phyloP scores from a whole-genome alignment of 1,140 invertebrate genomes.

The Carposina sasakii region DNA sequence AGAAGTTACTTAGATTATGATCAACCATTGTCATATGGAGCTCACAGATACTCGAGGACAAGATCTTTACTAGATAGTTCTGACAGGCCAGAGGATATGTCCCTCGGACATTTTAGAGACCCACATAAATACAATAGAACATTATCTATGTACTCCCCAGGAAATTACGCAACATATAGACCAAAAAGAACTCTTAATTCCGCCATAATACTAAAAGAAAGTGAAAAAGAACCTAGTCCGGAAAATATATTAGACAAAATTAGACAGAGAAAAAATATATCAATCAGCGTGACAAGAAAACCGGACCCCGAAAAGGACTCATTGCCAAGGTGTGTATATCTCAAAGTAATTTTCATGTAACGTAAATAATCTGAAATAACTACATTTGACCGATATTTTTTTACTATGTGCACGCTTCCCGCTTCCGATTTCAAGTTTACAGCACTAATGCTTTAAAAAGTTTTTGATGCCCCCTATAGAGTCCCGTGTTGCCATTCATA shows the following conservation, averaged over 20 bases:
- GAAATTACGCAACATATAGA: conserved; percentile 67
- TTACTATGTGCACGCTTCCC: conserved; percentile 68
- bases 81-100: conserved; percentile 41
- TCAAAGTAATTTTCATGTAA: conserved; percentile 43
- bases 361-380: conserved; percentile 68
- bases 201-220: conserved; percentile 67
- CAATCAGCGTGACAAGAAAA: conserved; percentile 65
- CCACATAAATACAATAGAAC: conserved; percentile 62
- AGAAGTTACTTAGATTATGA: conserved; percentile 62
- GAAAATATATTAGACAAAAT: conserved; percentile 70
- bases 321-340: conserved; percentile 62
- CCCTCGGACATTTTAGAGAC: conserved; percentile 41
- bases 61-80: conserved; percentile 62
- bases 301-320: conserved; percentile 54
- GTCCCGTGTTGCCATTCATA: too few species aligned
- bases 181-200: conserved; percentile 64
- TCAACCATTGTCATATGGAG: conserved; percentile 48
- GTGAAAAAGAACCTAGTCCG: conserved; percentile 64
- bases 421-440: conserved; percentile 62
- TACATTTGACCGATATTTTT: conserved; percentile 45
- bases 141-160: conserved; percentile 64
- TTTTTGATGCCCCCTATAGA: conserved; percentile 23
- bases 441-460: conserved; percentile 65
- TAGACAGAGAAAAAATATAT: conserved; percentile 62
- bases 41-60: conserved; percentile 59